A percentile compares a stretch with the other conserved stretches of the same genome.
Conservation (phyloP, 30 jellyfish, hydroid and myxozoan genomes). For the Aurelia aurita region DNA sequence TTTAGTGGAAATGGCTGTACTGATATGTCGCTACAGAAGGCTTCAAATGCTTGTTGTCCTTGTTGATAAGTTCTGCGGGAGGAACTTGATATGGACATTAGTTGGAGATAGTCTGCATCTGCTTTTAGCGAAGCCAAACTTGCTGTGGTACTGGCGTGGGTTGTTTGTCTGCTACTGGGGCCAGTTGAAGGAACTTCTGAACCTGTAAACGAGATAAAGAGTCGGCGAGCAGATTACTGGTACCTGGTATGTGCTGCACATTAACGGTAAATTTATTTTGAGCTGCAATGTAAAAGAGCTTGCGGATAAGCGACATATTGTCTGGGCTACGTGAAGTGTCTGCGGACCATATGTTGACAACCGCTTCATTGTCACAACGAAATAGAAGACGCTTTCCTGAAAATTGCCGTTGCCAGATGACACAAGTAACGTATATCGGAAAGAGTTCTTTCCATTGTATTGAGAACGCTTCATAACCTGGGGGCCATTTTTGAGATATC, state of each 20-base stretch:
- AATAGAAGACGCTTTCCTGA: conserved; percentile 6
- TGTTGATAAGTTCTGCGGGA: neutral
- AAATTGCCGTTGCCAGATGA: conserved; percentile 2
- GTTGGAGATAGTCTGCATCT: neutral
- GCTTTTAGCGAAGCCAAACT: neutral
- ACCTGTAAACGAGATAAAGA: neutral
- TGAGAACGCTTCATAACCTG: neutral
- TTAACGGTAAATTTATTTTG: neutral
- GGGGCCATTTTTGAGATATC: neutral
- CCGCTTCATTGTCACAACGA: conserved; percentile 26
- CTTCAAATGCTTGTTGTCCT: neutral
- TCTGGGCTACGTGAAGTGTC: neutral
- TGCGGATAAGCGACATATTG: neutral
- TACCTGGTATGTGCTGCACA: neutral
- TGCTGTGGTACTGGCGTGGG: neutral
- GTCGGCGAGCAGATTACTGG: neutral
- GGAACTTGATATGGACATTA: neutral
- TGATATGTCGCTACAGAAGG: neutral
- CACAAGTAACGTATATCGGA: conserved; percentile 10
- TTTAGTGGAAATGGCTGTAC: neutral
- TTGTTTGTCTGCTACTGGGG: neutral
- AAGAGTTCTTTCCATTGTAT: conserved; percentile 15
- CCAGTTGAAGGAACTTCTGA: neutral
- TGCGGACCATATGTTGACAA: conserved; percentile 16
- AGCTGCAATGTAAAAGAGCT: neutral